A percentile compares a stretch with the other conserved stretches of the same genome.
These are phyloP conservation scores for Ferdinandea cuprea DNA, from an alignment of 2,888 invertebrate genomes.

Conservation along the genomic window DNA sequence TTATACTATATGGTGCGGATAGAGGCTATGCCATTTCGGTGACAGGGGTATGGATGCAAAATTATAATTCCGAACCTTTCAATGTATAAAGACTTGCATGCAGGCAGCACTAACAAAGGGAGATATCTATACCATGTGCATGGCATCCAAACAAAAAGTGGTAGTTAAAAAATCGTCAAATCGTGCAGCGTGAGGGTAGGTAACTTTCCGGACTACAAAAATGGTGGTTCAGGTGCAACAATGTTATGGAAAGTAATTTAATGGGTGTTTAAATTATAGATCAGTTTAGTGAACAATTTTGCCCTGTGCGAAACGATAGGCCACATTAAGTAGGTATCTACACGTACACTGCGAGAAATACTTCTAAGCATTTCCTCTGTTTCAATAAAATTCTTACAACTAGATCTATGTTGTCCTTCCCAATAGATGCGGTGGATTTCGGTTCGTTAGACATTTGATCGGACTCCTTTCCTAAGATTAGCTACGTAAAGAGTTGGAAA, in stretches of 20 bases:
- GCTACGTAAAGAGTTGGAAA: no score
- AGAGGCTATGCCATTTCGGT: background rate
- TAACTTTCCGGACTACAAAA: constrained; percentile 30
- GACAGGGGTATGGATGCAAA: constrained; percentile 4
- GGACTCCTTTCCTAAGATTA: no score
- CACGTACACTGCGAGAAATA: constrained; percentile 31
- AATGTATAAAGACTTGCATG: constrained; percentile 49
- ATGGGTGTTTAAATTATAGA: constrained; percentile 9
- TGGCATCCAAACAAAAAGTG: constrained; percentile 54
- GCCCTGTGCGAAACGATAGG: constrained; percentile 3
- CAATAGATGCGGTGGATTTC: no score
- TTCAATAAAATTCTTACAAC: no score
- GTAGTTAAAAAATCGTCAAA: constrained; percentile 61
- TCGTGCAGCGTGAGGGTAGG: constrained; percentile 60
- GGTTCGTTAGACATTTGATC: no score
- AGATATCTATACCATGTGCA: no score
- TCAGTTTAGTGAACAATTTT: background rate
- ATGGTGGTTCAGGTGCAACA: constrained; percentile 51
- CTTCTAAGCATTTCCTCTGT: no score
- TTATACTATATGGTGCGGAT: background rate
- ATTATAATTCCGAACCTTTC: constrained; percentile 32
- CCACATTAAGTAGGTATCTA: constrained; percentile 12
- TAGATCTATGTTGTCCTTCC: no score
- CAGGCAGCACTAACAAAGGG: constrained; percentile 41
- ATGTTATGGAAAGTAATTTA: constrained; percentile 39